Evolutionary conservation across 2,888 invertebrate genomes (phyloP), one percentile per base, ranked within the genome.

Genomic region (Acleris emargana): DNA sequence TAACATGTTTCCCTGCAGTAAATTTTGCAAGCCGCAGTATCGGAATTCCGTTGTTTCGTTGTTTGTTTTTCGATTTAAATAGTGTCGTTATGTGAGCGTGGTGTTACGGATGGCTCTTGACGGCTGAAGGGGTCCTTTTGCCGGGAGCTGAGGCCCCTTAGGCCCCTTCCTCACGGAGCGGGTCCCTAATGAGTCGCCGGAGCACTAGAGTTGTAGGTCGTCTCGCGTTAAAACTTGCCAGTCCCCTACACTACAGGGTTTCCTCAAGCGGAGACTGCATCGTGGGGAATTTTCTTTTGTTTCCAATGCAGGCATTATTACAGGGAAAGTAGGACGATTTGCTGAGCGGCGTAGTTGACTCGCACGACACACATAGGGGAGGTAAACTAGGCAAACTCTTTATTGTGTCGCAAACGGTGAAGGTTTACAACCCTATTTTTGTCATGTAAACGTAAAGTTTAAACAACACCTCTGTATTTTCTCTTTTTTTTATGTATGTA

Each of bases 191-290:
- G 91, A 92, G 91, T 91, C 84, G 89, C 89, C 87, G 80, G 90
- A 85, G 90, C 89, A 91, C 91, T 91, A 90, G 88, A 91, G 87
- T 81, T 91, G 88, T 91, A 91, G 91, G 91, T 91, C 90, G 80
- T 77, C 78, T 76, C 74, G 86, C 82, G 86, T 84, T 86, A 83
- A 88, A 88, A 84, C 86, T 88, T 80, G 74, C 79, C 81, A 82
- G 79, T 79, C 79, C 88, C 81, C 85, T 76, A 76, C 83, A 83
- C 88, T 91, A 82, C 80, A 87, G 76, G 77, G 80, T 82, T 84
- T 79, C 82, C 78, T 84, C 83, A 80, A 75, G 89, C 83, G 87
- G 84, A 89, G 89, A 81, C 75, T 70, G 79, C 73, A 68, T 71
- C 71, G 76, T 77, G 67, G 74, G 79, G 76, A 75, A 80, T 79